Conservation (phyloP, 2,113 vertebrate genomes). For the Microcebus tavaratra region DNA sequence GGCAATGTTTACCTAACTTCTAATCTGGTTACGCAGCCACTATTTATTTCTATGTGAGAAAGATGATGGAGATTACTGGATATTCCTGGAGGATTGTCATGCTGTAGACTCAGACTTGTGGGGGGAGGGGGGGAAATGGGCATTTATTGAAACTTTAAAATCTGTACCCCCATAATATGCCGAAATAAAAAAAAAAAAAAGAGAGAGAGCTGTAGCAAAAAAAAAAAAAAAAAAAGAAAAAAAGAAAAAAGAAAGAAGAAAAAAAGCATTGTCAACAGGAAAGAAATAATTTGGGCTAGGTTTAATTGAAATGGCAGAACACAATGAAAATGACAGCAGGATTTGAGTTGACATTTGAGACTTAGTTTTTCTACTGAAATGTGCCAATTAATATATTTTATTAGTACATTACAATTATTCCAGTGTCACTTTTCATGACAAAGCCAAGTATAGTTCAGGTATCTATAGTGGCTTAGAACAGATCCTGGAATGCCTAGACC, state of each 20-base stretch:
- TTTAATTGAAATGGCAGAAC: slow-evolving; percentile 6
- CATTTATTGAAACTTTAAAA: too few relatives aligned
- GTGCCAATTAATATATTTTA: background rate
- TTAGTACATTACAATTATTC: background rate
- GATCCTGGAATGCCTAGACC: background rate
- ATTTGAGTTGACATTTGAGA: background rate
- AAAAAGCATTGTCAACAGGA: background rate
- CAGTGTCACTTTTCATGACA: background rate
- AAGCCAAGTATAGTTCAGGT: background rate
- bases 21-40: background rate
- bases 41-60: background rate
- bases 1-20: background rate
- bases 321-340: background rate
- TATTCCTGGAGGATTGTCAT: background rate
- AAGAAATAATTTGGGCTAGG: background rate
- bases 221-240: background rate
- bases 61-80: background rate
- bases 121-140: too few relatives aligned
- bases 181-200: too few relatives aligned
- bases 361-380: background rate
- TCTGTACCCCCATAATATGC: too few relatives aligned
- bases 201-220: too few relatives aligned
- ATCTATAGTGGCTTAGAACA: background rate
- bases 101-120: too few relatives aligned
- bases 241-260: background rate